Evolutionary conservation across 2,797 vertebrate genomes (phyloP), one percentile per base, ranked within the genome.

Genomic region (Astyanax mexicanus): DNA sequence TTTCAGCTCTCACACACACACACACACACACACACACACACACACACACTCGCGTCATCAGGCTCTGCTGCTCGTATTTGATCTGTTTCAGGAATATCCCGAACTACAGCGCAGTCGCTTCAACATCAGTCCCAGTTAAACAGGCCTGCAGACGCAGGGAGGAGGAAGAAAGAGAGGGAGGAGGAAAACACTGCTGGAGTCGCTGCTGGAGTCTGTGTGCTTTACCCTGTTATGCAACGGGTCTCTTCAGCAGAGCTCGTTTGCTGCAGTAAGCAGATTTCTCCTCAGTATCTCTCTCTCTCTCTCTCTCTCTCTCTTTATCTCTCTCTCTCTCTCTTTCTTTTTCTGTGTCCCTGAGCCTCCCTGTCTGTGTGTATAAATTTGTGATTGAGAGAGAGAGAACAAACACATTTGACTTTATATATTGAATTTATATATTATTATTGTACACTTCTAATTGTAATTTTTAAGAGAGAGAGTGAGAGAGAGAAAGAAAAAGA

Each of bases 221-320:
- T 45, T 29, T 42, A 61, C 61, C 45, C 49, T 65, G 45, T 38
- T 58, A 42, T 5, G 35, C 58, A 73, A 73, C 35, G 21, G 21
- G 23, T 23, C 58, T 52, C 60, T 21, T 71, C 32, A 13, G 17
- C 17, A 4, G 32, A 58, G 55, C 11, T 13, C 58, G 69, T 45
- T 71, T 71, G 69, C 54, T 45, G 69, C 11, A 57, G 54, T 58
- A 71, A 58, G 69, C 69, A 58, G 52, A 25, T 58, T 58, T 64
- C 32, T 73, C 15, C 32, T 73, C 15, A 37, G n/a, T 40, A 45
- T 40, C 19, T 6, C 40, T 23, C 42, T 35, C 0, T 17, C 62
- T 65, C 37, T 44, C 17, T 52, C 29, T 44, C 23, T 45, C 23
- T 27, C 57, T 60, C 35, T 10, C 61, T 23, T 40, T 12, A 35